phyloP scores from a whole-genome alignment of 2,113 vertebrate species.

The Dolichallabes microphthalmus region DNA sequence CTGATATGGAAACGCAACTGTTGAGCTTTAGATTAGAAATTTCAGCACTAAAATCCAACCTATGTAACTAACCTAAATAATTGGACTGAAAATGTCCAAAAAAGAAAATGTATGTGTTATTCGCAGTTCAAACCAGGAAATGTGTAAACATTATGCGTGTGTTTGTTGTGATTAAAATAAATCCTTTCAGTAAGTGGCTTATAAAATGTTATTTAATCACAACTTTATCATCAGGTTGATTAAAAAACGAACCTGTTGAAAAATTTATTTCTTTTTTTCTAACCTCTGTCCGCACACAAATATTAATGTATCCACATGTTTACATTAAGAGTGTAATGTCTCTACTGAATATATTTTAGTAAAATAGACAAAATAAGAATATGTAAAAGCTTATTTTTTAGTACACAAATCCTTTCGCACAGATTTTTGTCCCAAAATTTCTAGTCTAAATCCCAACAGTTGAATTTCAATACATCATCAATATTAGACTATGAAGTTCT shows the following conservation, averaged over 20 bases:
- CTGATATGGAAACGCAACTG: too few species aligned
- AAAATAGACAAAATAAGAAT: too few species aligned
- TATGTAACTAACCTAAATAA: too few species aligned
- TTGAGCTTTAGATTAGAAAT: too few species aligned
- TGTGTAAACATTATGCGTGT: not conserved
- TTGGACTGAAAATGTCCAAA: too few species aligned
- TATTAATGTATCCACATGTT: too few species aligned
- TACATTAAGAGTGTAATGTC: too few species aligned
- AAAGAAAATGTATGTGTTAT: not conserved
- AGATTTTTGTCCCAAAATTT: not conserved
- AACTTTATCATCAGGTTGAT: not conserved
- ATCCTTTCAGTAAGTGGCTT: not conserved
- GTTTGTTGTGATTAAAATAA: conserved; percentile 1
- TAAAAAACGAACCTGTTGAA: not conserved
- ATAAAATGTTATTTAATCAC: not conserved
- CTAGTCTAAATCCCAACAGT: not conserved
- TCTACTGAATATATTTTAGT: too few species aligned
- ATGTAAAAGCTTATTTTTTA: too few species aligned
- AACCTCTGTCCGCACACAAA: too few species aligned
- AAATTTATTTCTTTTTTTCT: not conserved
- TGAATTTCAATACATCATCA: not conserved
- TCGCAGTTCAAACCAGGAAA: not conserved
- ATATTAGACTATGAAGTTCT: not conserved
- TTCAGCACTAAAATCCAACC: too few species aligned
- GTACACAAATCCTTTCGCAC: not conserved